Evolutionary conservation across 1,140 invertebrate species (phyloP).

Genomic region (Lineus longissimus): DNA sequence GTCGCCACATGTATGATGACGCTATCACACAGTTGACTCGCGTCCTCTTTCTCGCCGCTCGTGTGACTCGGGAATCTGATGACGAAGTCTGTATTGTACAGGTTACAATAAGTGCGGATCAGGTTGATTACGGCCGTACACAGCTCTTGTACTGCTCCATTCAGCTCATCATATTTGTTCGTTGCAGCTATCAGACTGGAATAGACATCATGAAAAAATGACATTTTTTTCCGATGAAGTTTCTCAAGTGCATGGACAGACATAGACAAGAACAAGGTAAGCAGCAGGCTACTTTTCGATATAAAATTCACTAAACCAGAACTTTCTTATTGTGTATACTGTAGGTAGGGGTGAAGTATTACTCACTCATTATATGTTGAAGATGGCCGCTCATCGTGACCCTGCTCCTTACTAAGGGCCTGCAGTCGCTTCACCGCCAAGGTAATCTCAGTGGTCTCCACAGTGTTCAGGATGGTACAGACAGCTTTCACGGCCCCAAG

Average conservation of each 20-base stretch:
- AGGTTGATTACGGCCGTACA: slow-evolving; percentile 70
- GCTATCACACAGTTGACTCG: neutral
- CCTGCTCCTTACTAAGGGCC: slow-evolving; percentile 19
- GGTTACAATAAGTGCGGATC: slow-evolving; percentile 74
- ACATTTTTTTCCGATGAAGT: neutral
- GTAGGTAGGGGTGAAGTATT: neutral
- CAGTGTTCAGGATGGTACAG: slow-evolving; percentile 77
- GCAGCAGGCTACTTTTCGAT: no score
- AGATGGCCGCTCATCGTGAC: slow-evolving; percentile 14
- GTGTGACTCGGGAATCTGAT: slow-evolving; percentile 15
- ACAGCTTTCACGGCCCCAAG: slow-evolving; percentile 89
- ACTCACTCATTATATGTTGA: slow-evolving; percentile 24
- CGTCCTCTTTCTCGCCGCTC: neutral
- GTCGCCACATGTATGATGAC: neutral
- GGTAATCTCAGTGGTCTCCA: slow-evolving; percentile 77
- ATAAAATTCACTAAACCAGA: neutral
- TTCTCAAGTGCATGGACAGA: neutral
- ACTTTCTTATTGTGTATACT: neutral
- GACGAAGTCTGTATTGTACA: slow-evolving; percentile 77
- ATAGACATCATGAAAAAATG: neutral
- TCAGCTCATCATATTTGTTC: slow-evolving; percentile 30
- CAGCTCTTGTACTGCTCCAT: slow-evolving; percentile 61
- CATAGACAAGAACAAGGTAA: neutral
- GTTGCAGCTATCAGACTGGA: neutral
- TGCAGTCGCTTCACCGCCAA: slow-evolving; percentile 54